Evolutionary conservation across 2,113 vertebrate genomes (phyloP), one percentile per base, ranked within the genome.

Genomic region (Gavia stellata): DNA sequence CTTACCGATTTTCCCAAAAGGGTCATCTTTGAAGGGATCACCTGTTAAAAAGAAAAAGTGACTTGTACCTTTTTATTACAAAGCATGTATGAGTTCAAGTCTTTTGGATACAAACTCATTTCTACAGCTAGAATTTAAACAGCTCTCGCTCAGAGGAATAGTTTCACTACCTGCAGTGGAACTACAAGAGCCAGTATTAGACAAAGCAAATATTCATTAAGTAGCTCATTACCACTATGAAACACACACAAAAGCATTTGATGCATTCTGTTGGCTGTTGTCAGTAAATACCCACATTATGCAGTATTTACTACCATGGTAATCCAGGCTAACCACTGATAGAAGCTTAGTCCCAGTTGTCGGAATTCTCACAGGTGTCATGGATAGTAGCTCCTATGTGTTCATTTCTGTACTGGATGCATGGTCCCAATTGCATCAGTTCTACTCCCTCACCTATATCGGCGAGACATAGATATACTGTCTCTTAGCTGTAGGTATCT

Each of bases 11-110:
- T 99, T 99, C 82, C 99, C 99, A 98, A 99, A 99, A 55, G 98
- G 99, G 97, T 99, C 99, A 95, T 99, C 99, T 94, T 99, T 99
- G 96, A 99, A 99, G 83, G 99, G 99, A 98, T 99, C 99, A 88
- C 97, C 99, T 99, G 74, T 21, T 86, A 96, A 84, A 82, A 50
- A 84, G 38, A 24, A 50, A 17, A 45, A 42, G 36, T 66, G 38
- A 47, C 25, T n/a, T 28, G 19, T 34, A 36, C 34, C 58, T 59
- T 59, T 36, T 59, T 61, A 17, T 61, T 9, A 38, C 26, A 52
- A 74, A 55, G 36, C 62, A 38, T 17, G 13, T 47, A 61, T 72
- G 24, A 81, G 14, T 28, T 56, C 29, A 86, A 73, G 20, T 33
- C 50, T 55, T 86, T 44, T 61, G 3, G 16, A 40, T 23, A 82